These are phyloP conservation scores for Phasia obesa DNA, from an alignment of 2,888 invertebrate genomes.

Conservation along the genomic window DNA sequence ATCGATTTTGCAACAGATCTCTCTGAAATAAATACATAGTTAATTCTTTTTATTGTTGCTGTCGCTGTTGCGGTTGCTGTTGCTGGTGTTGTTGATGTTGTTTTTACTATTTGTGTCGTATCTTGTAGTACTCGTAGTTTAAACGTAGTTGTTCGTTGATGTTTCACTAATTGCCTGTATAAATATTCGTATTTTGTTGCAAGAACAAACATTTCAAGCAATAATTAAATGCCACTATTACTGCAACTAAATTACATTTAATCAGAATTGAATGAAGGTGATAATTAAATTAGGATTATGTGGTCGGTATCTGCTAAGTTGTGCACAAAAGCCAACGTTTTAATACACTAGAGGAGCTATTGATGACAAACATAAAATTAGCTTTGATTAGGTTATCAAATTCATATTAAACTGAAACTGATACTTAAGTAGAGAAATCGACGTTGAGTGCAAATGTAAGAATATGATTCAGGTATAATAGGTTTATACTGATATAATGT, in stretches of 20 bases:
- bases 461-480: no score
- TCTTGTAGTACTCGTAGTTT: constrained; percentile 29
- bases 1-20: constrained; percentile 68
- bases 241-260: constrained; percentile 64
- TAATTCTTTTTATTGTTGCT: constrained; percentile 24
- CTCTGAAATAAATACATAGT: constrained; percentile 35
- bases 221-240: constrained; percentile 67
- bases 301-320: constrained; percentile 16
- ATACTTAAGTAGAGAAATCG: no score
- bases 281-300: constrained; percentile 61
- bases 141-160: constrained; percentile 49
- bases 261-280: constrained; percentile 67
- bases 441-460: no score
- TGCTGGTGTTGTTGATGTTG: not conserved
- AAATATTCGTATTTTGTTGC: no score
- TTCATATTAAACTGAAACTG: no score
- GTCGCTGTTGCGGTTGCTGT: constrained; percentile 3
- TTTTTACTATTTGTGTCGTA: constrained; percentile 11
- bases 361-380: no score
- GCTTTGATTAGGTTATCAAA: no score
- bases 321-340: not conserved
- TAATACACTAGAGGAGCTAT: not conserved
- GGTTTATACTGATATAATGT: no score
- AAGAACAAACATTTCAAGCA: constrained; percentile 61
- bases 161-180: constrained; percentile 68